phyloP scores from a whole-genome alignment of 2,113 vertebrate genomes.

The Pelmatolapia mariae region DNA sequence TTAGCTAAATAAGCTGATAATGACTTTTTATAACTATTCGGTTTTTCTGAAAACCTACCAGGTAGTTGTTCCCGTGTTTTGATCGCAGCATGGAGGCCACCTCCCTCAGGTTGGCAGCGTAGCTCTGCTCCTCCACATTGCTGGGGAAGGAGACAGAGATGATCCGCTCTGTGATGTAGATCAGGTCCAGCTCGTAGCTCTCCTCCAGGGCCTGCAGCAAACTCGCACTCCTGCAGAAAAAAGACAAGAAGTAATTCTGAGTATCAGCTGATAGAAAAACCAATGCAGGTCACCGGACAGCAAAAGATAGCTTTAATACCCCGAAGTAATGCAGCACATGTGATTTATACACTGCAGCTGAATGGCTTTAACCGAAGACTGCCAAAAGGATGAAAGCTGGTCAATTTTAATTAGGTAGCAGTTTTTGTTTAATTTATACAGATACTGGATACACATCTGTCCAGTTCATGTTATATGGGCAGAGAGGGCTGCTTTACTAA shows the following conservation, averaged over 20 bases:
- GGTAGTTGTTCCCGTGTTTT: constrained; percentile 91
- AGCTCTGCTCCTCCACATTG: constrained; percentile 82
- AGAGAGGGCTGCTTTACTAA: not conserved
- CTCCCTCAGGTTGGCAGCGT: constrained; percentile 85
- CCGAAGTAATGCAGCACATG: constrained; percentile 8
- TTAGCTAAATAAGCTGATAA: not conserved
- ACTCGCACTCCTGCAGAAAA: constrained; percentile 73
- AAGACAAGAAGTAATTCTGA: not conserved
- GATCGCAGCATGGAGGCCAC: constrained; percentile 96
- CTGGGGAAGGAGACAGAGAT: constrained; percentile 91
- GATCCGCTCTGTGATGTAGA: constrained; percentile 88
- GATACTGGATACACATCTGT: not conserved
- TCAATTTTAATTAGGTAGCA: not conserved
- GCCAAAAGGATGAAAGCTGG: not conserved
- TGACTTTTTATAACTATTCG: not conserved
- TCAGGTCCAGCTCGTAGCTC: constrained; percentile 91
- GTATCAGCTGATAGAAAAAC: not conserved
- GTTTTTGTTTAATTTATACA: not conserved
- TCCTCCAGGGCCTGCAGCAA: constrained; percentile 83
- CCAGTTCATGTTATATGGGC: not conserved
- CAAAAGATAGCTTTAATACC: not conserved
- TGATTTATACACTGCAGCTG: not conserved
- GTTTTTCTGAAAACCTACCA: constrained; percentile 69
- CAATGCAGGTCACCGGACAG: not conserved
- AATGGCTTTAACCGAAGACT: not conserved